A percentile compares a stretch with the other conserved stretches of the same genome.
phyloP scores from a whole-genome alignment of 2,888 invertebrate species.

The Fragum whitleyi region DNA sequence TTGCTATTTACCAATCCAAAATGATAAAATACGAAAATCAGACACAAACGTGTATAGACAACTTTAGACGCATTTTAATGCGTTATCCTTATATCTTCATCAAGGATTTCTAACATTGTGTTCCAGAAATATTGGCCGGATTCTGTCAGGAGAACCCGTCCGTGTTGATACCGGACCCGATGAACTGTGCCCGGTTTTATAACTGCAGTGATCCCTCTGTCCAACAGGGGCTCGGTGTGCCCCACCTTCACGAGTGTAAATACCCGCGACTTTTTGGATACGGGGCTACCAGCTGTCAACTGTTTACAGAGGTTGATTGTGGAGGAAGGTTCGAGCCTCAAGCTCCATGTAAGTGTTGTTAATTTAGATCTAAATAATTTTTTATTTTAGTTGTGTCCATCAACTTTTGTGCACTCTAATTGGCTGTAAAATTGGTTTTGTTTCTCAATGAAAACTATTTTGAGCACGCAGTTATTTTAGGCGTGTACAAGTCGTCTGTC shows the following conservation, averaged over 20 bases:
- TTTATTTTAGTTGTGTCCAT: too few relatives aligned
- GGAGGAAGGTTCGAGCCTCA: slow-evolving; percentile 67
- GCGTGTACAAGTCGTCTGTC: too few relatives aligned
- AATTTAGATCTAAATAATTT: too few relatives aligned
- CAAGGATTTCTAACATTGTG: neutral
- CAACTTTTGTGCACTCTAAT: too few relatives aligned
- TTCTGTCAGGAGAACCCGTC: slow-evolving; percentile 68
- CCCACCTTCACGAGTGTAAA: slow-evolving; percentile 69
- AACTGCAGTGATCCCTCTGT: slow-evolving; percentile 70
- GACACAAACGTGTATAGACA: too few relatives aligned
- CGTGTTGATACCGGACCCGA: slow-evolving; percentile 71
- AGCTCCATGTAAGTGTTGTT: slow-evolving; percentile 77
- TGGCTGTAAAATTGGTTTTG: too few relatives aligned
- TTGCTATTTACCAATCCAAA: too few relatives aligned
- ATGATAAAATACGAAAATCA: too few relatives aligned
- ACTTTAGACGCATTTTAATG: too few relatives aligned
- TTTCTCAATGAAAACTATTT: too few relatives aligned
- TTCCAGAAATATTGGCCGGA: slow-evolving; percentile 61
- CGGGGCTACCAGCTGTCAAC: slow-evolving; percentile 65
- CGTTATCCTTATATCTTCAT: too few relatives aligned
- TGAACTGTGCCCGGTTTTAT: slow-evolving; percentile 74
- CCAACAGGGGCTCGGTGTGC: slow-evolving; percentile 56
- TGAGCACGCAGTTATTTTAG: too few relatives aligned
- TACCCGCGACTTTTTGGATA: slow-evolving; percentile 72
- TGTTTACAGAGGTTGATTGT: slow-evolving; percentile 72